Evolutionary conservation across 2,797 vertebrate genomes (phyloP).

Genomic region (Sebastes iracundus): DNA sequence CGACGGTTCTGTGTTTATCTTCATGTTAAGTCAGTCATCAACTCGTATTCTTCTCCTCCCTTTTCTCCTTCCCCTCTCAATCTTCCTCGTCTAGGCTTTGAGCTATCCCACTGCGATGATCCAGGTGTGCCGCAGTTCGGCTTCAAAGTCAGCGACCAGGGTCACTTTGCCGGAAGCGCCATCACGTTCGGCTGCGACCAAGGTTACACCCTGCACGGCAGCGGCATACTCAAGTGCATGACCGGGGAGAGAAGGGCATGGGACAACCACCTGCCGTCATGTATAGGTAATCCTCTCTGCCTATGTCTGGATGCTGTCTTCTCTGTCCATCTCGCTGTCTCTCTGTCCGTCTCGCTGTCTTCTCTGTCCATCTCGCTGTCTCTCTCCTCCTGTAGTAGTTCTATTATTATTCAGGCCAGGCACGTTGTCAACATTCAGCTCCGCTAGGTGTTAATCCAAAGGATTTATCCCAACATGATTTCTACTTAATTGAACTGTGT

Average conservation of each 20-base stretch:
- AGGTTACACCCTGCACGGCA: slow-evolving; percentile 95
- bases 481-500: slow-evolving; percentile 63
- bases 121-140: slow-evolving; percentile 97
- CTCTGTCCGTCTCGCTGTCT: neutral
- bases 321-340: neutral
- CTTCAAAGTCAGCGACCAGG: slow-evolving; percentile 96
- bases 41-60: neutral
- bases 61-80: neutral
- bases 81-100: slow-evolving; percentile 87
- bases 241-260: slow-evolving; percentile 95
- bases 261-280: slow-evolving; percentile 95
- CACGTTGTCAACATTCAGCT: slow-evolving; percentile 25
- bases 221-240: slow-evolving; percentile 93
- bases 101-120: slow-evolving; percentile 97
- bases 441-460: slow-evolving; percentile 63
- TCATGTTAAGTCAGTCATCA: neutral
- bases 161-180: slow-evolving; percentile 95
- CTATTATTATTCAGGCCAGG: slow-evolving; percentile 47
- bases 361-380: neutral
- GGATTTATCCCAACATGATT: slow-evolving; percentile 63
- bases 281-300: slow-evolving; percentile 86
- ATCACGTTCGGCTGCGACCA: slow-evolving; percentile 95
- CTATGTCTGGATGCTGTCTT: neutral
- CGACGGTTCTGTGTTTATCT: neutral
- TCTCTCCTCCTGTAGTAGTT: slow-evolving; percentile 5